Evolutionary conservation across 2,113 vertebrate species (phyloP).

Genomic region (Anguilla japonica): DNA sequence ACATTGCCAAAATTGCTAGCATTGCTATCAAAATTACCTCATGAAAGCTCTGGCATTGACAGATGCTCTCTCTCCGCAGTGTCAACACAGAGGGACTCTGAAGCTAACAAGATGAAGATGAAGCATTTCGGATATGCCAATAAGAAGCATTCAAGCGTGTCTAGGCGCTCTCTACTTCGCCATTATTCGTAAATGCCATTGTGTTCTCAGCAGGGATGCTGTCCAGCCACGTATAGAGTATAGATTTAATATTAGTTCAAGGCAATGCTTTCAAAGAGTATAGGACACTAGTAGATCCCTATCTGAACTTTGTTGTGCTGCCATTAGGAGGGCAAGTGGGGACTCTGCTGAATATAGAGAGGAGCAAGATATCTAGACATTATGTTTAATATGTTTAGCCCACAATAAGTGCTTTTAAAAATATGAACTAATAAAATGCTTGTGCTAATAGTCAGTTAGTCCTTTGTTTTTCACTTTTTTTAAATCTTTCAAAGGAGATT

Average conservation of each 20-base stretch:
- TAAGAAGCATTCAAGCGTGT: neutral
- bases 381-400: neutral
- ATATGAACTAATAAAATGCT: conserved; percentile 1
- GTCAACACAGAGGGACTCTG: conserved; percentile 9
- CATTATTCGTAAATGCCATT: neutral
- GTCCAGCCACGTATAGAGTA: neutral
- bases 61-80: conserved; percentile 4
- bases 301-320: neutral
- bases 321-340: neutral
- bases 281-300: neutral
- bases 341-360: neutral
- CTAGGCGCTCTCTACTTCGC: neutral
- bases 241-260: neutral
- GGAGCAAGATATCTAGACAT: neutral
- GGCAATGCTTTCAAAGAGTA: neutral
- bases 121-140: conserved; percentile 2
- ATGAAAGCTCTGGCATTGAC: neutral
- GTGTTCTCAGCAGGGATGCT: neutral
- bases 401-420: neutral
- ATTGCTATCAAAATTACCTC: neutral
- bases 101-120: conserved; percentile 2
- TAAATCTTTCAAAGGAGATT: neutral
- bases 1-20: too few relatives aligned
- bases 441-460: neutral
- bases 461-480: neutral